These are phyloP conservation scores for Synanthedon formicaeformis DNA, from an alignment of 2,888 invertebrate genomes.

Conservation along the genomic window DNA sequence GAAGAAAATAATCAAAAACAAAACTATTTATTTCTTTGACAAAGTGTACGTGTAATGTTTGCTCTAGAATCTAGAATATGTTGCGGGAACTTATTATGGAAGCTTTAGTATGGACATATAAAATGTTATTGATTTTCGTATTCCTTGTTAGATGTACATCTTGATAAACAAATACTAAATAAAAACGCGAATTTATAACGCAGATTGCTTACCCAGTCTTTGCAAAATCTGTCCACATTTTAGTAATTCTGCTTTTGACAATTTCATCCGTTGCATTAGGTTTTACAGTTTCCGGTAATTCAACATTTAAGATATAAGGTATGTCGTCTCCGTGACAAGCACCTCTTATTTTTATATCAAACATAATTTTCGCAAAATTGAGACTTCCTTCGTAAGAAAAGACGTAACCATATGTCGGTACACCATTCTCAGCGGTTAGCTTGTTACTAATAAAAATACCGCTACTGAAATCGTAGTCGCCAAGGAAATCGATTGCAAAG, in stretches of 20 bases:
- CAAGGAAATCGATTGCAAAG: constrained; percentile 53
- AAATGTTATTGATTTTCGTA: neutral
- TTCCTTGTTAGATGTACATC: neutral
- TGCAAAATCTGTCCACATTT: constrained; percentile 76
- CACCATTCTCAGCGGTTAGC: constrained; percentile 36
- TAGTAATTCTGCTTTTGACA: constrained; percentile 54
- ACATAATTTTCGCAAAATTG: constrained; percentile 59
- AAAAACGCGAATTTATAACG: no score
- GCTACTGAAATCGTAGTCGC: constrained; percentile 58
- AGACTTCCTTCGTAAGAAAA: constrained; percentile 69
- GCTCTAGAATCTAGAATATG: neutral
- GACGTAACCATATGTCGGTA: constrained; percentile 69
- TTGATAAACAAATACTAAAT: neutral
- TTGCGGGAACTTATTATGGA: neutral
- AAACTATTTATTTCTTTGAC: neutral
- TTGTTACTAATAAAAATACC: constrained; percentile 39
- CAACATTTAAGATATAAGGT: constrained; percentile 65
- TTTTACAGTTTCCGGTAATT: constrained; percentile 19
- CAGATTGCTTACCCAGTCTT: constrained; percentile 45
- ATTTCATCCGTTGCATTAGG: constrained; percentile 32
- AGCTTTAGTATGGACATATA: no score
- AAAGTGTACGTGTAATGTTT: neutral
- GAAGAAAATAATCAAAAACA: constrained; percentile 1
- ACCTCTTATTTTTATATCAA: constrained; percentile 55
- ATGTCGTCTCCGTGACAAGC: constrained; percentile 73